Conservation (phyloP, 2,113 vertebrate species). For the Ophthalmolycus amberensis region DNA sequence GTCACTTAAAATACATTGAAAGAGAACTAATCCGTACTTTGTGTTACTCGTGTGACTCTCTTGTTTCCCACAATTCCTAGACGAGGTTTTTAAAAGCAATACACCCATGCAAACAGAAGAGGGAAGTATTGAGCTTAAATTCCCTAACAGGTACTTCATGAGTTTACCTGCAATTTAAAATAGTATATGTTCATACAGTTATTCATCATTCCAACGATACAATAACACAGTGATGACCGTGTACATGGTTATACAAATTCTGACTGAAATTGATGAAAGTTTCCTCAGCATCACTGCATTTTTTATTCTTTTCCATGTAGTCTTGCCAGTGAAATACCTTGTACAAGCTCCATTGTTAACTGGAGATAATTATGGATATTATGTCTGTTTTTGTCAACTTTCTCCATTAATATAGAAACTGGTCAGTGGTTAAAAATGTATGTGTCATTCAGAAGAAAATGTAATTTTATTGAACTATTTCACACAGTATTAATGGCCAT, state of each 20-base stretch:
- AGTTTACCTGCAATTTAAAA: neutral
- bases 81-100: too few species aligned
- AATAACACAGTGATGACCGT: neutral
- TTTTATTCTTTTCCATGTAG: too few species aligned
- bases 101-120: neutral
- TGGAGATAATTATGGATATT: neutral
- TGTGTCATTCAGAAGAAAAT: neutral
- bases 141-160: neutral
- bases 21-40: too few species aligned
- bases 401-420: too few species aligned
- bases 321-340: too few species aligned
- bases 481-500: neutral
- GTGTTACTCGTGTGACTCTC: neutral
- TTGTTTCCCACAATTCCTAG: neutral
- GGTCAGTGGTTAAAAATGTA: neutral
- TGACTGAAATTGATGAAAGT: neutral
- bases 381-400: too few species aligned
- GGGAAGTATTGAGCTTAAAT: neutral
- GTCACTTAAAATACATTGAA: too few species aligned
- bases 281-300: neutral
- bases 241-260: neutral
- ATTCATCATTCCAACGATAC: neutral
- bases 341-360: neutral
- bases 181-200: neutral
- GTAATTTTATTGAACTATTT: neutral